These are phyloP conservation scores for Denticeps clupeoides DNA, from an alignment of 2,797 vertebrate genomes.

Conservation along the genomic window DNA sequence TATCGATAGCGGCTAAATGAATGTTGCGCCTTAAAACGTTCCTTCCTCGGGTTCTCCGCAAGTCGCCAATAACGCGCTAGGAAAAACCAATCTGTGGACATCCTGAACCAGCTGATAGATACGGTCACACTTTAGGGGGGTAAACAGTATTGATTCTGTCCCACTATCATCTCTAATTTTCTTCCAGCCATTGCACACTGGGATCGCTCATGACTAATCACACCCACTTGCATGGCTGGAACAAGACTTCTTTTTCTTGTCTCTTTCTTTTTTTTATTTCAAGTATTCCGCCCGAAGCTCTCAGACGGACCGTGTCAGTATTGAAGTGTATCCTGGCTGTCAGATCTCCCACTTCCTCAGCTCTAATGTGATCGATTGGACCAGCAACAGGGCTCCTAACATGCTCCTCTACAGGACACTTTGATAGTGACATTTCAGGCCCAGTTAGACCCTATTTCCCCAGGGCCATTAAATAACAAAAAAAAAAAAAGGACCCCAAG, in stretches of 20 bases:
- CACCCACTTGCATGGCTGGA: conserved; percentile 59
- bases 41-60: conserved; percentile 60
- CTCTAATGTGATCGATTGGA: conserved; percentile 56
- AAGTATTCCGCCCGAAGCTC: conserved; percentile 44
- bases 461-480: conserved; percentile 55
- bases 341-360: conserved; percentile 53
- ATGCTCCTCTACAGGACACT: conserved; percentile 44
- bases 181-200: conserved; percentile 57
- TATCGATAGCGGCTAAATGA: conserved; percentile 50
- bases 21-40: conserved; percentile 58
- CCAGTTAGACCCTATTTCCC: conserved; percentile 48
- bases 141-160: conserved; percentile 76
- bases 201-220: conserved; percentile 64
- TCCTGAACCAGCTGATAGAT: conserved; percentile 67
- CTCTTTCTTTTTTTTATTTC: conserved; percentile 33
- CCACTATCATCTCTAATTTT: conserved; percentile 67
- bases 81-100: conserved; percentile 53
- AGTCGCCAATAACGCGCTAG: conserved; percentile 57
- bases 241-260: conserved; percentile 26
- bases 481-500: conserved; percentile 53
- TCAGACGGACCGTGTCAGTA: conserved; percentile 46
- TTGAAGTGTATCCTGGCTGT: conserved; percentile 61
- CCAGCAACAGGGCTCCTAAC: conserved; percentile 42
- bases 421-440: conserved; percentile 59
- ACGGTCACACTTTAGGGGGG: conserved; percentile 65